Evolutionary conservation across 2,888 invertebrate genomes (phyloP).

Genomic region (Adelognathus sp.): DNA sequence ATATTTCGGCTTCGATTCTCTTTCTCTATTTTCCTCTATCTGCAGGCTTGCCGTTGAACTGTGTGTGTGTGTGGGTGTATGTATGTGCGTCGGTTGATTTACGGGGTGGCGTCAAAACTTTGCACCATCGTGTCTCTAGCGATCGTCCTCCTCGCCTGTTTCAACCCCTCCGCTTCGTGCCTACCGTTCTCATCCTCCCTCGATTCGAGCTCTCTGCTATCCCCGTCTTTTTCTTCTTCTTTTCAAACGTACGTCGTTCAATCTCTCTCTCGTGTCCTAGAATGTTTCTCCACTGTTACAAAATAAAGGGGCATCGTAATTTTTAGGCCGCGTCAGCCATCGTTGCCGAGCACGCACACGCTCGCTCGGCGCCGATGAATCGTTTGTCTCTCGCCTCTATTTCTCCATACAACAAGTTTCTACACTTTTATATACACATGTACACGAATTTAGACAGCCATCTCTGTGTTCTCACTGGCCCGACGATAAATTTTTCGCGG

Average conservation of each 20-base stretch:
- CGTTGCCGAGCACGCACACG: conserved; percentile 34
- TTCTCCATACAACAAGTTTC: conserved; percentile 14
- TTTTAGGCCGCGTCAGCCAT: conserved; percentile 59
- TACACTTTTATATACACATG: not conserved
- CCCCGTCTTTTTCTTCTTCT: conserved; percentile 19
- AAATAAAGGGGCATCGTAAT: conserved; percentile 74
- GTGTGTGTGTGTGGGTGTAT: conserved; percentile 52
- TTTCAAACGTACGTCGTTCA: conserved; percentile 2
- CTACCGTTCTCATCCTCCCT: conserved; percentile 39
- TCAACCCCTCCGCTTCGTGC: conserved; percentile 12
- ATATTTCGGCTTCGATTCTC: not conserved
- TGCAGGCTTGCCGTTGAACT: not conserved
- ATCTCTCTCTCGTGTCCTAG: not conserved
- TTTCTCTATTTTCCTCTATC: not conserved
- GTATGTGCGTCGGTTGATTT: conserved; percentile 73
- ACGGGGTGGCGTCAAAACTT: conserved; percentile 79
- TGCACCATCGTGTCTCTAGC: conserved; percentile 73
- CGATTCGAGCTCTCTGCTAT: conserved; percentile 19
- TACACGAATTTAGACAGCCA: conserved; percentile 2
- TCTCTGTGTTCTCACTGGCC: conserved; percentile 10
- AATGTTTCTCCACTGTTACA: conserved; percentile 53
- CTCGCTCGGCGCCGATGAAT: not conserved
- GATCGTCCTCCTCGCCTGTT: conserved; percentile 38
- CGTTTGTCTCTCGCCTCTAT: conserved; percentile 38
- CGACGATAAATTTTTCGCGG: conserved; percentile 38